Evolutionary conservation across 64 coral and sea anemone species (phyloP).

Genomic region (Montipora cactus): DNA sequence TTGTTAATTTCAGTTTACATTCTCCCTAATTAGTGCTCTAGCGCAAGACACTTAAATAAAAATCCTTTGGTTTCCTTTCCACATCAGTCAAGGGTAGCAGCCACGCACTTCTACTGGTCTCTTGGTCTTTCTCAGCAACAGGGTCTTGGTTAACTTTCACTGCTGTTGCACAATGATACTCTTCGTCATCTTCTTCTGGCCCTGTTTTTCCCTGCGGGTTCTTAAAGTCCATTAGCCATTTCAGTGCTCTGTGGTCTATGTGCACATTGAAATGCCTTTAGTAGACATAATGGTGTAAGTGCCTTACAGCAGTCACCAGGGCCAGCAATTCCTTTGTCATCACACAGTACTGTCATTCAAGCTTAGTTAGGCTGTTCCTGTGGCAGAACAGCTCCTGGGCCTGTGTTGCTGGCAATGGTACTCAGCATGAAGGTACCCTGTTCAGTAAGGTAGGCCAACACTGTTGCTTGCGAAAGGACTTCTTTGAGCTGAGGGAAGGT

Average conservation of each 20-base stretch:
- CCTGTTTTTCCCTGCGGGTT: conserved; percentile 32
- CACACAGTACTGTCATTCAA: conserved; percentile 33
- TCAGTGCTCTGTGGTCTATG: conserved; percentile 13
- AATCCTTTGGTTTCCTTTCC: too few relatives aligned
- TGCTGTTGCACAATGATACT: too few relatives aligned
- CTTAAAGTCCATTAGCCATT: conserved; percentile 18
- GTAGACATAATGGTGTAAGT: conserved; percentile 40
- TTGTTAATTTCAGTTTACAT: too few relatives aligned
- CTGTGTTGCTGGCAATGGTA: conserved; percentile 21
- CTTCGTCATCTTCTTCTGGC: too few relatives aligned
- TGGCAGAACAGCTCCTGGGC: conserved; percentile 34
- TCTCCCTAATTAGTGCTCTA: too few relatives aligned
- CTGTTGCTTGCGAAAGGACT: not conserved
- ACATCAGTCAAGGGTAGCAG: not conserved
- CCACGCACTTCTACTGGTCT: not conserved
- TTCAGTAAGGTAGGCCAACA: not conserved
- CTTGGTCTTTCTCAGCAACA: not conserved
- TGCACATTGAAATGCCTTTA: not conserved
- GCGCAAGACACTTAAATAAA: too few relatives aligned
- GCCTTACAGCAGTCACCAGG: not conserved
- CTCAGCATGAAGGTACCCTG: not conserved
- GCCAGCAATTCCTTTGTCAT: not conserved
- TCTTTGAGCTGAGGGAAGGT: not conserved
- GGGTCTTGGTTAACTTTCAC: not conserved
- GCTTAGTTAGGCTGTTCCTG: conserved; percentile 13